Evolutionary conservation across 2,888 invertebrate species (phyloP), one percentile per base, ranked within the genome.

Genomic region (Pegoplata infirma): DNA sequence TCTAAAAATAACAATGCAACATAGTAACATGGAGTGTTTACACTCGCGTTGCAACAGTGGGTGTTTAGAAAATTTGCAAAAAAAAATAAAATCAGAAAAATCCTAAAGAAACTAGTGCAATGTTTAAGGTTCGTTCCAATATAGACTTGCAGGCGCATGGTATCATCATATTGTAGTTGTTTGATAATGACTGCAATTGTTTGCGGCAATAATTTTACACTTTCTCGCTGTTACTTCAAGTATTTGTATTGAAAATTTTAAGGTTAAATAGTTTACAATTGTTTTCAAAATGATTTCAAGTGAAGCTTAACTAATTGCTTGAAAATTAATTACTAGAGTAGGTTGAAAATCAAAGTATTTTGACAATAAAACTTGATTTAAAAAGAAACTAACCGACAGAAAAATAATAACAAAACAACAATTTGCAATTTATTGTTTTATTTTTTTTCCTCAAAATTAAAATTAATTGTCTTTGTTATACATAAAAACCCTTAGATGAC

Each of bases 241-340:
- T 79, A 71, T 79, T 79, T 79, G 58, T 79, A 79, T 79, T 75
- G 72, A 49, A 80, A 75, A 76, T 76, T 72, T 76, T 76, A 67
- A 80, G 72, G 76, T 76, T 76, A 76, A 76, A 72, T 76, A 49
- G 68, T 44, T 67, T 79, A 56, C 78, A 75, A 79, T 79, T 79
- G 75, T 86, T 67, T 71, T 71, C 46, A 36, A 75, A 79, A 75
- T 61, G 61, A 67, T 63, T 75, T 79, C 75, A 71, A 79, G 78
- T 79, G 75, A 75, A 75, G 78, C 75, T 61, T 36, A 61, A 79
- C 78, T 75, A 79, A 79, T 79, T 79, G 73, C 61, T 21, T 17
- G 16, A n/a, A n/a, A 25, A 46, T 46, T 59, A 36, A 10, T 12
- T 2, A n/a, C n/a, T 49, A 36, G 6, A 21, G 16, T 10, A 51